Base-by-base conservation (phyloP, 2,888 invertebrate genomes). In the Drosophila austrosaltans region DNA sequence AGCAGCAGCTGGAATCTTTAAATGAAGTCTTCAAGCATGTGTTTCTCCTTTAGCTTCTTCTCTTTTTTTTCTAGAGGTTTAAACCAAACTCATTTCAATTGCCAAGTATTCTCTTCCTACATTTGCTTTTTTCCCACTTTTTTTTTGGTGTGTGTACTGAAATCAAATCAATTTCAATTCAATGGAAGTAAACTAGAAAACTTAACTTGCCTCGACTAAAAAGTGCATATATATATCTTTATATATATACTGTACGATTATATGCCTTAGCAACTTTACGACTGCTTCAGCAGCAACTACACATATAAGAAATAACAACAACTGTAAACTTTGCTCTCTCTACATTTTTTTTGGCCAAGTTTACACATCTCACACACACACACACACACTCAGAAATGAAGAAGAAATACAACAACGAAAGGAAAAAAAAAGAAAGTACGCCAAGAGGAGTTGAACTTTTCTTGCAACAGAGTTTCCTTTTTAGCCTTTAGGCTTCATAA, bases 151-250 rank as follows among this genome's bases (percentile, higher is more conserved):
- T 30, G 60, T 10, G 2, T 36, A 36, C 60, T 16, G 16, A 63
- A 66, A 76, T 54, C 60, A 65, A 77, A 77, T 79, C 72, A 67
- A 79, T 79, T 77, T 65, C 32, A 68, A 78, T 72, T 63, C 66
- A 60, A 59, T 63, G 65, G 36, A 48, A 72, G 58, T 67, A 63
- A 77, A 80, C 73, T 80, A 60, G 30, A 25, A 58, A 65, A 77
- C 53, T 76, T 70, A 76, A 63, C 59, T 56, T 53, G 57, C 58
- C 22, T 56, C 60, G 22, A 25, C 22, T 25, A 25, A 48, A 48
- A 48, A 44, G 32, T 44, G n/a, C 53, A 36, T 32, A 53, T 36
- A 36, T 28, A 28, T 28, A 28, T 28, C 2, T 28, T 1, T 28
- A 28, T 28, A 32, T 32, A 36, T 32, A 36, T 48, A 40, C 30